These are phyloP conservation scores for Macrosteles quadrilineatus DNA, from an alignment of 1,140 invertebrate genomes.

Conservation along the genomic window DNA sequence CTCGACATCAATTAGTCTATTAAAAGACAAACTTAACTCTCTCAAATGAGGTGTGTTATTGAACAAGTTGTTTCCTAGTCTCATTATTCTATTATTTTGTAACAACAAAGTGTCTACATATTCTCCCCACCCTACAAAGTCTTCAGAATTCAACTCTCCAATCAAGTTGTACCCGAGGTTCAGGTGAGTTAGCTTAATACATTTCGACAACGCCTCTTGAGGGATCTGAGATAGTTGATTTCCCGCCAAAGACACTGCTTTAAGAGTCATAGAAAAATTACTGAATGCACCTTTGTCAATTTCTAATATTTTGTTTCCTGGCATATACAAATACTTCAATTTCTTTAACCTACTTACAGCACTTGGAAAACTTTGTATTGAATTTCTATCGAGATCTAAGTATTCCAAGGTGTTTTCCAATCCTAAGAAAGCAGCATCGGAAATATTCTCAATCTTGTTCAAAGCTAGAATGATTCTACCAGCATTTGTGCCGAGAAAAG, in stretches of 20 bases:
- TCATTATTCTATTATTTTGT: slow-evolving; percentile 79
- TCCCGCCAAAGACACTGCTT: slow-evolving; percentile 76
- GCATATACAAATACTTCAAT: slow-evolving; percentile 78
- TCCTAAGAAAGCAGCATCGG: slow-evolving; percentile 69
- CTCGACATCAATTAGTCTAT: slow-evolving; percentile 76
- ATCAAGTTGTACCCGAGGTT: slow-evolving; percentile 89
- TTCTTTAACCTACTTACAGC: slow-evolving; percentile 63
- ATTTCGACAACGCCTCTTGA: slow-evolving; percentile 62
- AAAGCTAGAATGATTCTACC: slow-evolving; percentile 76
- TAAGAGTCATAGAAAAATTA: slow-evolving; percentile 61
- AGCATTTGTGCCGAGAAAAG: slow-evolving; percentile 67
- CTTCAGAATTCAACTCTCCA: slow-evolving; percentile 67
- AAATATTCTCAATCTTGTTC: slow-evolving; percentile 68
- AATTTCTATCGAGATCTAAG: slow-evolving; percentile 81
- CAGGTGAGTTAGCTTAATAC: slow-evolving; percentile 73
- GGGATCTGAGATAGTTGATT: slow-evolving; percentile 77
- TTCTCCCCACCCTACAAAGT: slow-evolving; percentile 77
- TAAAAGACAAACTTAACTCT: slow-evolving; percentile 87
- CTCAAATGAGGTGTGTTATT: slow-evolving; percentile 67
- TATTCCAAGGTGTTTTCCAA: slow-evolving; percentile 74
- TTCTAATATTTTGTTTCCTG: slow-evolving; percentile 71
- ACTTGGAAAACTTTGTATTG: slow-evolving; percentile 64
- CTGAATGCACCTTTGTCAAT: slow-evolving; percentile 57
- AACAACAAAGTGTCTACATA: slow-evolving; percentile 76
- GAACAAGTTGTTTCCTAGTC: slow-evolving; percentile 73